Percentiles rank a stretch among this genome's conserved stretches.
Conservation (phyloP, 1,140 invertebrate species). For the Solenopsis fugax region DNA sequence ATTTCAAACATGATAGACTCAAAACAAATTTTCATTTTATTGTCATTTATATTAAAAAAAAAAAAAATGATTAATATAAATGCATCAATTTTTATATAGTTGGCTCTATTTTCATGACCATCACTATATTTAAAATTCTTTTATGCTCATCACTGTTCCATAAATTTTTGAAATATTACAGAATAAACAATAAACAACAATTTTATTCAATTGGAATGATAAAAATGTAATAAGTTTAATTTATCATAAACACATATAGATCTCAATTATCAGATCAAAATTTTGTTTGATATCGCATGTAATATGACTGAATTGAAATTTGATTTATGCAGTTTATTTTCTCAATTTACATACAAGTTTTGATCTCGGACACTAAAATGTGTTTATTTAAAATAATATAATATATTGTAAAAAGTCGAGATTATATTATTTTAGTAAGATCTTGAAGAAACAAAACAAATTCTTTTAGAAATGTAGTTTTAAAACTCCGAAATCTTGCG, state of each 20-base stretch:
- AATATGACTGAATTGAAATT: constrained; percentile 28
- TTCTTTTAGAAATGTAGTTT: neutral
- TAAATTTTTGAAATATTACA: constrained; percentile 3
- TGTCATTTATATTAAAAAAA: too few species aligned
- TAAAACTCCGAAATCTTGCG: neutral
- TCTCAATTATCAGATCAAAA: constrained; percentile 1
- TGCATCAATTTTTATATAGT: too few species aligned
- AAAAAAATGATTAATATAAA: too few species aligned
- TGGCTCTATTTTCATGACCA: too few species aligned
- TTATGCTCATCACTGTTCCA: neutral
- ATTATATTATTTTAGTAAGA: too few species aligned
- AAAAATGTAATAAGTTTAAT: constrained; percentile 38
- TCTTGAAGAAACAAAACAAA: neutral
- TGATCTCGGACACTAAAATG: neutral
- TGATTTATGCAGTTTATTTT: constrained; percentile 10
- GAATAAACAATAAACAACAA: neutral
- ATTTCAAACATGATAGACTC: too few species aligned
- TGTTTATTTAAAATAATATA: neutral
- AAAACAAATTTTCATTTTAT: too few species aligned
- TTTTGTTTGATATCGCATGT: constrained; percentile 29
- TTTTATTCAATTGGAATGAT: neutral
- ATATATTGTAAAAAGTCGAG: neutral
- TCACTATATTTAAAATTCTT: neutral
- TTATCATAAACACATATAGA: neutral
- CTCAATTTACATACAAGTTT: neutral